These are phyloP conservation scores for Procambarus clarkii DNA, from an alignment of 1,140 invertebrate genomes.

Conservation along the genomic window DNA sequence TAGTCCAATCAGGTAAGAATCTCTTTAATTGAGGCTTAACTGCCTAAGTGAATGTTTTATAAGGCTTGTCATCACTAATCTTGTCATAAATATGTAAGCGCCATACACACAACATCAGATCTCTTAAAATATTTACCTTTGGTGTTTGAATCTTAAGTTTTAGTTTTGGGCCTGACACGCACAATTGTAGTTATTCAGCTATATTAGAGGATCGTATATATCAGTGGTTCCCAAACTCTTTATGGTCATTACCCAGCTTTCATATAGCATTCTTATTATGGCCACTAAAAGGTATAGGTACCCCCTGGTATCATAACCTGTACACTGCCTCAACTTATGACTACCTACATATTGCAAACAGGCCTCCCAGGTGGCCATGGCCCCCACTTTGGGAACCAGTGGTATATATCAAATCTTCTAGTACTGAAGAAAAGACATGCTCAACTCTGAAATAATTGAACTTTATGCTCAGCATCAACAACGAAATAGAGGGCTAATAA, in stretches of 20 bases:
- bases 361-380: no score
- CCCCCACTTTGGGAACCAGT: no score
- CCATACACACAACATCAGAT: conserved; percentile 66
- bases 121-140: conserved; percentile 69
- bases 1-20: neutral
- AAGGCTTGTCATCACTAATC: conserved; percentile 24
- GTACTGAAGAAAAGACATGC: neutral
- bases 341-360: no score
- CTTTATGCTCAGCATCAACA: conserved; percentile 12
- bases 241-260: no score
- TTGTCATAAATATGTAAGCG: conserved; percentile 57
- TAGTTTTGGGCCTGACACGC: conserved; percentile 5
- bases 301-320: no score
- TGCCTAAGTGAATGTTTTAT: neutral
- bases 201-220: neutral
- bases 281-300: no score
- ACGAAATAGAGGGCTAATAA: conserved; percentile 6
- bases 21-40: neutral
- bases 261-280: no score
- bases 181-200: neutral
- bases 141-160: conserved; percentile 64
- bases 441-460: conserved; percentile 4
- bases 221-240: no score
- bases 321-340: no score
- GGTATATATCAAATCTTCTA: neutral